Base-by-base conservation (phyloP, 2,113 vertebrate genomes). In the Daphoenositta chrysoptera region DNA sequence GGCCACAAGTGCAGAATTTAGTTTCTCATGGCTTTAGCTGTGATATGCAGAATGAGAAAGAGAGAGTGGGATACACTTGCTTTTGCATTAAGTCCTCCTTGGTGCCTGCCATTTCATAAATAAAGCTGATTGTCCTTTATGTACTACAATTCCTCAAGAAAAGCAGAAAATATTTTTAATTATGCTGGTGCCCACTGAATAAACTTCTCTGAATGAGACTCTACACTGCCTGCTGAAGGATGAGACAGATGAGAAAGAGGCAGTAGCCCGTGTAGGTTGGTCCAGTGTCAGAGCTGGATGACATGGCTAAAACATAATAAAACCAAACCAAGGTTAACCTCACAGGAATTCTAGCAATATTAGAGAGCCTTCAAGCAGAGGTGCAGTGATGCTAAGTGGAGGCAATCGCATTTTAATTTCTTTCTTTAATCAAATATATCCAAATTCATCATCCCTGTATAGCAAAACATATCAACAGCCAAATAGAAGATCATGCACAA, bases 401-500 rank as follows among this genome's bases (percentile, higher is more conserved):
- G 14, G 37, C 50, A 63, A 90, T 18, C 7, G 1, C n/a, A 94
- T 97, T 92, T 95, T 94, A 92, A 93, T 92, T 97, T 86, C 54
- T 90, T 76, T 82, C 44, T 90, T 91, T 93, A 84, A 94, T 79
- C 76, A 72, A 89, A 93, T n/a, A 3, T 75, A 86, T 92, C 71
- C 63, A 92, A 94, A 88, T 85, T 87, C 42, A 63, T 80, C 78
- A 85, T 40, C 51, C 27, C 27, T 75, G 86, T 94, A 95, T 56
- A 84, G 66, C 56, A 94, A 87, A 91, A 72, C 28, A 48, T 89
- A 79, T 83, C 87, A 97, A 97, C 86, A 97, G 80, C 37, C 68
- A 95, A 93, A 82, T 19, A 93, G 90, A 70, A 93, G 87, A 93
- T 95, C 92, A 94, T 80, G 92, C 39, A 96, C 91, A 84, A 85